Conservation (phyloP, 1,140 invertebrate species). For the Brachionus sp. region DNA sequence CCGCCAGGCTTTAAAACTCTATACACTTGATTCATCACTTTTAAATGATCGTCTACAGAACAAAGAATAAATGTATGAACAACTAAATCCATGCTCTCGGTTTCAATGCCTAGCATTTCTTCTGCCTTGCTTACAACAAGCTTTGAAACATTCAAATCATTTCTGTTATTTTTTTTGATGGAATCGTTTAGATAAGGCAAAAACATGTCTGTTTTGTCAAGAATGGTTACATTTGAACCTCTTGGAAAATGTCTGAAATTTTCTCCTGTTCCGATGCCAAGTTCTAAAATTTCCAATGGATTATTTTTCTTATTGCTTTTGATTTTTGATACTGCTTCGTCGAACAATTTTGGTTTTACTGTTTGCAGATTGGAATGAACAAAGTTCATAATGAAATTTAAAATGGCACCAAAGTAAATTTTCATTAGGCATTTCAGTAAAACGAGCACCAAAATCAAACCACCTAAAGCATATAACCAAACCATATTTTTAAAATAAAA, state of each 20-base stretch:
- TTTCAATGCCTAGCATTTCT: neutral
- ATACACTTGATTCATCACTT: neutral
- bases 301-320: neutral
- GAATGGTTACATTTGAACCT: neutral
- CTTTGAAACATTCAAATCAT: constrained; percentile 12
- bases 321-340: neutral
- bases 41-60: neutral
- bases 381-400: constrained; percentile 26
- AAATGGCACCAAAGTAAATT: neutral
- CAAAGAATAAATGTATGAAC: constrained; percentile 28
- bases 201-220: constrained; percentile 26
- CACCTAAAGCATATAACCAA: neutral
- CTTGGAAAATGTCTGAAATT: constrained; percentile 33
- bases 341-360: constrained; percentile 4
- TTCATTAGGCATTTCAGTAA: neutral
- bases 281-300: constrained; percentile 3
- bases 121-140: neutral
- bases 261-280: constrained; percentile 41
- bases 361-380: neutral
- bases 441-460: neutral
- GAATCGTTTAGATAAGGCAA: constrained; percentile 18
- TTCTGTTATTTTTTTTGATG: neutral
- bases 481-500: neutral
- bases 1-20: constrained; percentile 32
- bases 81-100: constrained; percentile 3